Percentiles rank a stretch among this genome's conserved stretches.
Conservation (phyloP, 64 coral and sea anemone genomes). For the Pachyseris speciosa region DNA sequence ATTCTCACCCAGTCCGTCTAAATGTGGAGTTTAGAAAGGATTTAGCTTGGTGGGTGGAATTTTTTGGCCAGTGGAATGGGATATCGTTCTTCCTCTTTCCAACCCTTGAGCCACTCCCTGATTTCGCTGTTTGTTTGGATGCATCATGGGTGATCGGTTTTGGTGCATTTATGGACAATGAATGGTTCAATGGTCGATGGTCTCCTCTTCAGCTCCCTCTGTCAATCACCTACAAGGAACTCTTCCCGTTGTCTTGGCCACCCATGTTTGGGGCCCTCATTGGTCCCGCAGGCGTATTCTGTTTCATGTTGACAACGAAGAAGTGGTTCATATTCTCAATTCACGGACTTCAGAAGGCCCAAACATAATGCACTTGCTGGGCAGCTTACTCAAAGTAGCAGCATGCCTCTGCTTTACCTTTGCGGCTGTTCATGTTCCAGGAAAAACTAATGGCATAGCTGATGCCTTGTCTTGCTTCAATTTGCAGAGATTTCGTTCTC, state of each 20-base stretch:
- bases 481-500: background rate
- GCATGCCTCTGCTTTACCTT: background rate
- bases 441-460: background rate
- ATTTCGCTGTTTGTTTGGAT: background rate
- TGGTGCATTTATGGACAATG: background rate
- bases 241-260: slow-evolving; percentile 6
- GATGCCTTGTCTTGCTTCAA: slow-evolving; percentile 17
- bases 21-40: background rate
- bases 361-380: slow-evolving; percentile 10
- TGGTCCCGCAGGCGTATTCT: background rate
- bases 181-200: slow-evolving; percentile 33
- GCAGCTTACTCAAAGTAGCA: background rate
- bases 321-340: background rate
- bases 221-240: slow-evolving; percentile 45
- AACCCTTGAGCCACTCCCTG: background rate
- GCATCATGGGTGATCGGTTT: slow-evolving; percentile 1
- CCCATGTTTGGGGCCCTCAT: slow-evolving; percentile 19
- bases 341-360: background rate
- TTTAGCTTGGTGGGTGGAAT: background rate
- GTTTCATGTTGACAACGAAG: slow-evolving; percentile 42
- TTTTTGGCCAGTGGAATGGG: background rate
- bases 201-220: background rate
- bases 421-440: background rate
- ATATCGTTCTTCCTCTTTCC: background rate
- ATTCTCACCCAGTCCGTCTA: background rate